phyloP scores from a whole-genome alignment of 2,113 vertebrate genomes.

The Brachionichthys hirsutus region DNA sequence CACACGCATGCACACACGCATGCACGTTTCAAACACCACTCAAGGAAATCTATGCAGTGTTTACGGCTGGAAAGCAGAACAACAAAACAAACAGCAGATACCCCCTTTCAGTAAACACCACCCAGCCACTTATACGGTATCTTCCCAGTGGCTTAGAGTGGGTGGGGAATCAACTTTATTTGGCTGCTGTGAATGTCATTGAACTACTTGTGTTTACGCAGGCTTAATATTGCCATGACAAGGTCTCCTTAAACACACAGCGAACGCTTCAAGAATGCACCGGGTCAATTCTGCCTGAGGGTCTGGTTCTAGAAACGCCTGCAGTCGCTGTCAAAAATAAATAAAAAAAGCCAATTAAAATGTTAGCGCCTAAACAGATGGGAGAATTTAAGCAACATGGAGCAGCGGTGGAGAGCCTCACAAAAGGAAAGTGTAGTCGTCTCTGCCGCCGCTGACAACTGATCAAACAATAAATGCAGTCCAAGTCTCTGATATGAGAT shows the following conservation, averaged over 20 bases:
- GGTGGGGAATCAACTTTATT: slow-evolving; percentile 71
- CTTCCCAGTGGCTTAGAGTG: slow-evolving; percentile 69
- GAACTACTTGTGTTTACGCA: slow-evolving; percentile 72
- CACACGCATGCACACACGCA: slow-evolving; percentile 56
- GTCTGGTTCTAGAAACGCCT: slow-evolving; percentile 40
- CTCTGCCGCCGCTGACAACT: slow-evolving; percentile 32
- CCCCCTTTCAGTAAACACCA: slow-evolving; percentile 74
- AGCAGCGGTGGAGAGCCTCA: not conserved
- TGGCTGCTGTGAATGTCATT: slow-evolving; percentile 70
- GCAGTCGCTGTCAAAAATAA: slow-evolving; percentile 15
- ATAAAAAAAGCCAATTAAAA: slow-evolving; percentile 22
- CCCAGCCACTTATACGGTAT: slow-evolving; percentile 60
- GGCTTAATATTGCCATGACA: slow-evolving; percentile 66
- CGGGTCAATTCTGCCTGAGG: slow-evolving; percentile 43
- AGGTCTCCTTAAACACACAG: slow-evolving; percentile 62
- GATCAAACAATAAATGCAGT: slow-evolving; percentile 29
- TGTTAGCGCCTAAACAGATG: slow-evolving; percentile 15
- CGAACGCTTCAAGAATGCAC: slow-evolving; percentile 32
- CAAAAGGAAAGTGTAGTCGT: slow-evolving; percentile 13
- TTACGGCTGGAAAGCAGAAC: slow-evolving; percentile 72
- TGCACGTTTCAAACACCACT: slow-evolving; percentile 64
- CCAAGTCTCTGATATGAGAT: slow-evolving; percentile 48
- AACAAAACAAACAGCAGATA: slow-evolving; percentile 78
- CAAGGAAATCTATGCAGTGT: slow-evolving; percentile 72
- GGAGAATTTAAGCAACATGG: slow-evolving; percentile 9